Conservation (phyloP, 1,140 invertebrate genomes). For the Brachionus sp. region DNA sequence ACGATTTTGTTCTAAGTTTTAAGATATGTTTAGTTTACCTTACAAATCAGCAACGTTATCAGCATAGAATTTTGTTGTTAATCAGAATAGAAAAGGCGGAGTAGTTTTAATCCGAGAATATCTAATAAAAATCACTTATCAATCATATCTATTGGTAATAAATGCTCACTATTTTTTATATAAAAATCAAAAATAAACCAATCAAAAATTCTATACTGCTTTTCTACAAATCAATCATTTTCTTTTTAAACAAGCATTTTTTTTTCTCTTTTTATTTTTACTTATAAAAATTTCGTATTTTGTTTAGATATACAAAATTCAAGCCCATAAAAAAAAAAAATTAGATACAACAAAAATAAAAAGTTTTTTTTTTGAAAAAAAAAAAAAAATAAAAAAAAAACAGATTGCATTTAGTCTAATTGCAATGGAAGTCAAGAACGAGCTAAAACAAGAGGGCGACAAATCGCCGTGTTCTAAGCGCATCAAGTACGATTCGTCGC, state of each 20-base stretch:
- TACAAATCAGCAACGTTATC: constrained; percentile 15
- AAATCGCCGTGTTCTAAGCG: neutral
- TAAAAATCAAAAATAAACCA: neutral
- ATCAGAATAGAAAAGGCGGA: neutral
- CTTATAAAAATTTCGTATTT: neutral
- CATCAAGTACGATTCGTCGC: neutral
- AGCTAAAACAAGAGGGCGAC: neutral
- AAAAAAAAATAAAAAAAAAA: neutral
- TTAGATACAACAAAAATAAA: neutral
- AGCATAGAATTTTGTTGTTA: neutral
- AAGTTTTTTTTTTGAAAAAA: neutral
- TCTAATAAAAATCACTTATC: constrained; percentile 30
- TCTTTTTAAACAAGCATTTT: neutral
- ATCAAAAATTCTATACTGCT: neutral
- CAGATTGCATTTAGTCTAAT: neutral
- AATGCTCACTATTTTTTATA: neutral
- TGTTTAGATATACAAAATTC: neutral
- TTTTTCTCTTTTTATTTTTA: neutral
- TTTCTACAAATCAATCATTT: constrained; percentile 29
- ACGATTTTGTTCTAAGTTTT: neutral
- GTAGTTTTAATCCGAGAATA: neutral
- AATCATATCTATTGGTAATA: neutral
- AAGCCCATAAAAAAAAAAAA: neutral
- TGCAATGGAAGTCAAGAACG: constrained; percentile 5
- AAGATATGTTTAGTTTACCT: neutral